These are phyloP conservation scores for Galaxias olidus DNA, from an alignment of 2,797 vertebrate genomes.

Conservation along the genomic window DNA sequence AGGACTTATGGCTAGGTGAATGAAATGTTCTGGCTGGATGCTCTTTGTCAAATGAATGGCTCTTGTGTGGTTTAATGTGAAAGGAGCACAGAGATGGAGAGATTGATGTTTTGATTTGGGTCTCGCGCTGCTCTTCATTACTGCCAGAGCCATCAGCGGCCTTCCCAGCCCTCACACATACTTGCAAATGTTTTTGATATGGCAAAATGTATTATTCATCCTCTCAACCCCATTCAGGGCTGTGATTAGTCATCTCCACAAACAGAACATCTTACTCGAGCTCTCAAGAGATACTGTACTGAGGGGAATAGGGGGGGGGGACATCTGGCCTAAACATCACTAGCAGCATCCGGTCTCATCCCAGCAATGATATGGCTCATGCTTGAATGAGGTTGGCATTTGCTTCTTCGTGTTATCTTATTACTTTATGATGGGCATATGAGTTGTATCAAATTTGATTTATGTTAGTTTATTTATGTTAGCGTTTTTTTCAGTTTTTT, in stretches of 20 bases:
- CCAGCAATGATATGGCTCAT: too few species aligned
- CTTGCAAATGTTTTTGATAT: slow-evolving; percentile 9
- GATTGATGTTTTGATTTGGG: slow-evolving; percentile 17
- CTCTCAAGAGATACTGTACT: not conserved
- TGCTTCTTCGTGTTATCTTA: not conserved
- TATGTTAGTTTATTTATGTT: too few species aligned
- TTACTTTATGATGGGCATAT: too few species aligned
- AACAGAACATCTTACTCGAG: not conserved
- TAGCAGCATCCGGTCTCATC: not conserved
- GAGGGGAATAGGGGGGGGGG: not conserved
- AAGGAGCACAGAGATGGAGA: not conserved
- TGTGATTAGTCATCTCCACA: slow-evolving; percentile 14
- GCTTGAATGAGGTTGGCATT: not conserved
- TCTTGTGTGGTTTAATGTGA: slow-evolving; percentile 11
- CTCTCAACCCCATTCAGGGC: not conserved
- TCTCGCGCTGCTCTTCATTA: slow-evolving; percentile 1
- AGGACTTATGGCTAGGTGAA: slow-evolving; percentile 24
- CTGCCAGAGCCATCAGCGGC: not conserved
- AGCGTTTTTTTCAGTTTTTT: too few species aligned
- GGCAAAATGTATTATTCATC: not conserved
- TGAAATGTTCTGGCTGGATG: slow-evolving; percentile 28
- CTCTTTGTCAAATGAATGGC: slow-evolving; percentile 15
- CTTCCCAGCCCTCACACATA: not conserved
- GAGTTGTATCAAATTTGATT: too few species aligned
- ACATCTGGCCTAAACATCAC: slow-evolving; percentile 7